These are phyloP conservation scores for Kryphioiulus occultus DNA, from an alignment of 2,888 invertebrate genomes.

Conservation along the genomic window DNA sequence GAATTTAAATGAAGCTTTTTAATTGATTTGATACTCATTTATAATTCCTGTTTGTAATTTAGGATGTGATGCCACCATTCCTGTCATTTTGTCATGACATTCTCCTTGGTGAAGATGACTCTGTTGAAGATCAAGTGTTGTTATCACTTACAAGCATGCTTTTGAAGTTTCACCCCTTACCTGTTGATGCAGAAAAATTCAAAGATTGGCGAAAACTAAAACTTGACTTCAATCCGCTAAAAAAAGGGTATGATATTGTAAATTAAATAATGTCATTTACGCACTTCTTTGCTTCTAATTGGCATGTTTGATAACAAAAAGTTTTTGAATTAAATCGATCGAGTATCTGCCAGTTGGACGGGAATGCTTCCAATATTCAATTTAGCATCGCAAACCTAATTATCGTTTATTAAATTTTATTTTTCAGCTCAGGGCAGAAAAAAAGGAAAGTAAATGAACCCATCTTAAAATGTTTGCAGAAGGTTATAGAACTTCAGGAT, in stretches of 20 bases:
- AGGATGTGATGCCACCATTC: conserved; percentile 48
- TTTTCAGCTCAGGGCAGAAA: conserved; percentile 51
- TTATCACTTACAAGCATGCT: conserved; percentile 42
- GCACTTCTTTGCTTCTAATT: background rate
- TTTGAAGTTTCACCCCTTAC: conserved; percentile 45
- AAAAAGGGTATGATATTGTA: background rate
- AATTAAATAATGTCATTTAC: background rate
- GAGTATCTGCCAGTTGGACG: background rate
- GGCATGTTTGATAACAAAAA: background rate
- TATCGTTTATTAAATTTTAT: background rate
- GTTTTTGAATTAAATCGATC: background rate
- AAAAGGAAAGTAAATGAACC: background rate
- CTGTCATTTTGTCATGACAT: conserved; percentile 45
- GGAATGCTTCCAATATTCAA: background rate
- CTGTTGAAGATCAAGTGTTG: background rate
- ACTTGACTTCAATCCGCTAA: conserved; percentile 37
- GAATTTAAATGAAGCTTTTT: no score
- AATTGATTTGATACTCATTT: background rate
- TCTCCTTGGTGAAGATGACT: background rate
- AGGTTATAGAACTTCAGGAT: conserved; percentile 9
- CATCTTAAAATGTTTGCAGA: conserved; percentile 34
- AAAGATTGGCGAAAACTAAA: conserved; percentile 49
- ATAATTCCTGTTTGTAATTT: no score
- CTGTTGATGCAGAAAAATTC: conserved; percentile 9
- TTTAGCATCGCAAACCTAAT: background rate